Percentiles rank a stretch among this genome's conserved stretches.
Conservation (phyloP, 2,888 invertebrate species). For the Drosophila nr. fundita region DNA sequence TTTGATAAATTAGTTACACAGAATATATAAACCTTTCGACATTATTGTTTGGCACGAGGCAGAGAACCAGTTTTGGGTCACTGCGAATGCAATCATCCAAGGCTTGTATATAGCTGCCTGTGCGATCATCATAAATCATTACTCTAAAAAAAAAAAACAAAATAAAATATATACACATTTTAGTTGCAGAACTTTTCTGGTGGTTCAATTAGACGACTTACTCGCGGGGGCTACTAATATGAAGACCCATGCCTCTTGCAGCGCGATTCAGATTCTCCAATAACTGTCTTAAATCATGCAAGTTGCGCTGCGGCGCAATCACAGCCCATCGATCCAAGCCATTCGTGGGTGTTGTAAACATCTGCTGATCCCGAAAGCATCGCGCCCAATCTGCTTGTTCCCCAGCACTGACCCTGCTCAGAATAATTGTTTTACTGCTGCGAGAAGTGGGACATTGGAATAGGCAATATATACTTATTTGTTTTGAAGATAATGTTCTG, state of each 20-base stretch:
- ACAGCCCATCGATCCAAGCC: slow-evolving; percentile 85
- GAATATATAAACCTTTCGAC: slow-evolving; percentile 87
- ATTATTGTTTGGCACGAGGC: slow-evolving; percentile 89
- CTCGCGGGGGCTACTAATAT: slow-evolving; percentile 84
- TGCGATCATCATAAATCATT: slow-evolving; percentile 86
- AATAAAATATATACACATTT: neutral
- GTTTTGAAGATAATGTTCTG: slow-evolving; percentile 88
- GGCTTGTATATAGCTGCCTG: slow-evolving; percentile 87
- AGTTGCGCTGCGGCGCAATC: slow-evolving; percentile 77
- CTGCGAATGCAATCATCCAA: slow-evolving; percentile 87
- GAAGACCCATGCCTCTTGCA: slow-evolving; percentile 85
- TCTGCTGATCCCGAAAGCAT: slow-evolving; percentile 86
- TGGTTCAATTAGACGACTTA: slow-evolving; percentile 50
- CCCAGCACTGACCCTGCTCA: slow-evolving; percentile 84
- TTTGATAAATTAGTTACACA: neutral
- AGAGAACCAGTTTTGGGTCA: slow-evolving; percentile 89
- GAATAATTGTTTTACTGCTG: neutral
- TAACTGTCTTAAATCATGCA: slow-evolving; percentile 75
- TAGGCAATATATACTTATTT: slow-evolving; percentile 63
- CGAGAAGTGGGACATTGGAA: neutral
- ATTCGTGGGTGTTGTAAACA: slow-evolving; percentile 84
- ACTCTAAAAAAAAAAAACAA: slow-evolving; percentile 52
- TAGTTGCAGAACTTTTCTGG: neutral
- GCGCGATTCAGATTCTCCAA: slow-evolving; percentile 83
- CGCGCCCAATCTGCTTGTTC: slow-evolving; percentile 91